These are phyloP conservation scores for Armadillidium nasatum DNA, from an alignment of 1,140 invertebrate species.

Conservation along the genomic window DNA sequence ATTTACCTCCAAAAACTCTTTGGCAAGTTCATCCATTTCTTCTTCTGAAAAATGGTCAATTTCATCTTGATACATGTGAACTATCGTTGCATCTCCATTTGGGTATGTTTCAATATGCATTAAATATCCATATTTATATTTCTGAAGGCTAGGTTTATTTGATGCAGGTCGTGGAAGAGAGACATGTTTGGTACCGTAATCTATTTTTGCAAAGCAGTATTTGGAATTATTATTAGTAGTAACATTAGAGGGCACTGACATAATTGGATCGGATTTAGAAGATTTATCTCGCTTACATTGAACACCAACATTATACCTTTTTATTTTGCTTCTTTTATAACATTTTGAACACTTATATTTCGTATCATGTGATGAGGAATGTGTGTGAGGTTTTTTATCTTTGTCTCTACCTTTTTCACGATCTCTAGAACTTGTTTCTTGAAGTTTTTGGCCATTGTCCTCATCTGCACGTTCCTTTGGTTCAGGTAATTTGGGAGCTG, in stretches of 20 bases:
- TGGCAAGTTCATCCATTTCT: slow-evolving; percentile 74
- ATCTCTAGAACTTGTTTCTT: not conserved
- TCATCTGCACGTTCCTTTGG: not conserved
- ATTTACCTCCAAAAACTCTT: slow-evolving; percentile 72
- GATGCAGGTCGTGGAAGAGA: slow-evolving; percentile 51
- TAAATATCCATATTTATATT: slow-evolving; percentile 63
- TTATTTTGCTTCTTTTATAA: slow-evolving; percentile 49
- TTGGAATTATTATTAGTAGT: not conserved
- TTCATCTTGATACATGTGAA: slow-evolving; percentile 90
- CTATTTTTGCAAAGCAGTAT: slow-evolving; percentile 47
- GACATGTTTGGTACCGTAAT: slow-evolving; percentile 51
- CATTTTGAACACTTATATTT: slow-evolving; percentile 45
- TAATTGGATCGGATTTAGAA: not conserved
- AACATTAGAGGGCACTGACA: slow-evolving; percentile 47
- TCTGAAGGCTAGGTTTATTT: slow-evolving; percentile 50
- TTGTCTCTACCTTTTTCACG: not conserved
- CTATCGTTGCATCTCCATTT: slow-evolving; percentile 89
- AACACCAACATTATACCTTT: slow-evolving; percentile 59
- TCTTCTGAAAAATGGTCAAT: slow-evolving; percentile 67
- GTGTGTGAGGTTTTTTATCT: not conserved
- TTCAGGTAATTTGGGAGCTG: not conserved
- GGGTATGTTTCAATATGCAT: slow-evolving; percentile 86
- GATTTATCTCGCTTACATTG: slow-evolving; percentile 57
- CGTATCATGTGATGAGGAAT: slow-evolving; percentile 28
- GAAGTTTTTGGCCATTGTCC: not conserved